These are phyloP conservation scores for Monopterus albus DNA, from an alignment of 2,113 vertebrate genomes.

Conservation along the genomic window DNA sequence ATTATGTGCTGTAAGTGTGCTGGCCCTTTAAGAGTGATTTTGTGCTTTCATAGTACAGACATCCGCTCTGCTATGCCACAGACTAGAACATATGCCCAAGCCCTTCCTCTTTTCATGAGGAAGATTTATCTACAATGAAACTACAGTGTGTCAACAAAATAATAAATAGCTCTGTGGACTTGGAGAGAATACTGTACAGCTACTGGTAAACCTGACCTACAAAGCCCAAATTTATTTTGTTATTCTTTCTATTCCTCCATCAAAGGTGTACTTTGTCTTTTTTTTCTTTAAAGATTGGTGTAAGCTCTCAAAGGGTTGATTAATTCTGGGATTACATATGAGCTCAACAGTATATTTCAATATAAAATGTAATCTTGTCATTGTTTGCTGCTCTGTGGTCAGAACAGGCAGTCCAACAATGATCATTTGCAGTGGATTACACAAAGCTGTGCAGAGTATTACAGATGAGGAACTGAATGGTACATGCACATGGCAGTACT, in stretches of 20 bases:
- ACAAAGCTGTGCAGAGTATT: slow-evolving; percentile 29
- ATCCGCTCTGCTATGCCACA: too few relatives aligned
- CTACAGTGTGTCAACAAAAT: slow-evolving; percentile 70
- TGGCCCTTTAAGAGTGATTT: too few relatives aligned
- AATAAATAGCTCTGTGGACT: slow-evolving; percentile 59
- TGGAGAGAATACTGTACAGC: slow-evolving; percentile 19
- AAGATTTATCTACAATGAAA: slow-evolving; percentile 71
- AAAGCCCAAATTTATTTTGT: slow-evolving; percentile 23
- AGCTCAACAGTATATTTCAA: slow-evolving; percentile 71
- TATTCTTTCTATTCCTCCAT: slow-evolving; percentile 15
- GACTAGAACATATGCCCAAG: too few relatives aligned
- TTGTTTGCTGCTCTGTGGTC: slow-evolving; percentile 62
- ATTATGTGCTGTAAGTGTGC: too few relatives aligned
- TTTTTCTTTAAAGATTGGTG: slow-evolving; percentile 69
- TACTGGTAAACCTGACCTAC: too few relatives aligned
- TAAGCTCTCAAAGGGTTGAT: slow-evolving; percentile 74
- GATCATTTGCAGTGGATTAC: slow-evolving; percentile 59
- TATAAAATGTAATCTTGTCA: slow-evolving; percentile 77
- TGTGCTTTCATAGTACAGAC: too few relatives aligned
- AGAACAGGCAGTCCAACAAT: slow-evolving; percentile 23
- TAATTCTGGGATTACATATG: slow-evolving; percentile 78
- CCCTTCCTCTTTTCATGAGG: slow-evolving; percentile 34
- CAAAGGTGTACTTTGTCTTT: slow-evolving; percentile 27
- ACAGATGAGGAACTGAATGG: slow-evolving; percentile 12
- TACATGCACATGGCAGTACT: background rate